These are phyloP conservation scores for Sicus ferrugineus DNA, from an alignment of 2,888 invertebrate genomes.

Conservation along the genomic window DNA sequence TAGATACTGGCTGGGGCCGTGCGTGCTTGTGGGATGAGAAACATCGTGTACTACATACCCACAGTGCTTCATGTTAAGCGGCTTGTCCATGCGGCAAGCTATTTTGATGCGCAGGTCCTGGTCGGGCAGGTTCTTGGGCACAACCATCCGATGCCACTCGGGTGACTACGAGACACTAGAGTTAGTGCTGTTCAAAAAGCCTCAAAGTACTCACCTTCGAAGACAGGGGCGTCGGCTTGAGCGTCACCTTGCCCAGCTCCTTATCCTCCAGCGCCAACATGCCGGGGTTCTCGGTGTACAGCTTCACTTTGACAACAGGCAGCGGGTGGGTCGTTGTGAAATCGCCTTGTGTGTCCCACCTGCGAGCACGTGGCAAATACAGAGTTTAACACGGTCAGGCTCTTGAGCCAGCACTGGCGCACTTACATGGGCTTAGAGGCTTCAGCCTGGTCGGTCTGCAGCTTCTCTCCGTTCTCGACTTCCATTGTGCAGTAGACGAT, in stretches of 20 bases:
- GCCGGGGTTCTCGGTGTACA: constrained; percentile 97
- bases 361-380: constrained; percentile 55
- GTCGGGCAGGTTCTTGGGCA: constrained; percentile 93
- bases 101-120: constrained; percentile 97
- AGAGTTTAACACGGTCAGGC: no score
- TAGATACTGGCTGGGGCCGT: no score
- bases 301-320: constrained; percentile 96
- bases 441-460: constrained; percentile 99
- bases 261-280: constrained; percentile 99
- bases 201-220: constrained; percentile 72
- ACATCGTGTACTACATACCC: constrained; percentile 70
- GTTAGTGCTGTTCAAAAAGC: no score
- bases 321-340: constrained; percentile 97
- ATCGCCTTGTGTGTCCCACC: constrained; percentile 99
- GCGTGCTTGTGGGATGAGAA: background rate
- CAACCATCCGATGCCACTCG: constrained; percentile 98
- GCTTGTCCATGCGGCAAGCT: constrained; percentile 98
- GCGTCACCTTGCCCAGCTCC: constrained; percentile 91
- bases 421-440: constrained; percentile 96
- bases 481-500: constrained; percentile 99
- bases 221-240: constrained; percentile 86
- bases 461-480: constrained; percentile 97
- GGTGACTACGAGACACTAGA: constrained; percentile 71
- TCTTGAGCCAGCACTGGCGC: no score
- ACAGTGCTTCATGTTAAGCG: constrained; percentile 99